Evolutionary conservation across 2,888 invertebrate species (phyloP).

Genomic region (Deilephila porcellus): DNA sequence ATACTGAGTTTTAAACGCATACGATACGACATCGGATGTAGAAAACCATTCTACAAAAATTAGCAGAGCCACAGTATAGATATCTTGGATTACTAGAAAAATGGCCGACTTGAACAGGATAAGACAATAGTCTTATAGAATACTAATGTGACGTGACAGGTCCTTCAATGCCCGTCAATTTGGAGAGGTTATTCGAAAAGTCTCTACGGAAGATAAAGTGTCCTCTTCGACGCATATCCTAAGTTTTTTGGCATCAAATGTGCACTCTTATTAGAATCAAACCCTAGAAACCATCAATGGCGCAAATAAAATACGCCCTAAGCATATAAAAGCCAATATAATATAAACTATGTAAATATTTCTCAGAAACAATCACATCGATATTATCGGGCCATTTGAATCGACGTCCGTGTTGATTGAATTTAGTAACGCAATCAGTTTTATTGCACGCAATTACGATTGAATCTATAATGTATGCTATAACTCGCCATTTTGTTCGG

Average conservation of each 20-base stretch:
- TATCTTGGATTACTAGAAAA: not conserved
- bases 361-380: slow-evolving; percentile 12
- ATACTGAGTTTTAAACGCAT: slow-evolving; percentile 38
- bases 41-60: not conserved
- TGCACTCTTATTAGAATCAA: no score
- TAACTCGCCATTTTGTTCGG: slow-evolving; percentile 29
- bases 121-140: no score
- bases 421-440: slow-evolving; percentile 53
- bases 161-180: no score
- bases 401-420: slow-evolving; percentile 44
- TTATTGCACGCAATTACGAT: slow-evolving; percentile 59
- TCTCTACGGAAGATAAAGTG: no score
- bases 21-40: not conserved
- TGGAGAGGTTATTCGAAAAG: no score
- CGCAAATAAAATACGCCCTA: no score
- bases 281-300: no score
- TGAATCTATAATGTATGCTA: slow-evolving; percentile 46
- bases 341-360: not conserved
- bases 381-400: slow-evolving; percentile 18
- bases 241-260: no score
- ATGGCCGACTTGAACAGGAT: no score
- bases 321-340: not conserved
- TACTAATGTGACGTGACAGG: no score
- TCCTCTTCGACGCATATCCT: no score
- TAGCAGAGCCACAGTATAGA: not conserved